Base-by-base conservation (phyloP, 2,888 invertebrate genomes). In the Habrosyne pyritoides region DNA sequence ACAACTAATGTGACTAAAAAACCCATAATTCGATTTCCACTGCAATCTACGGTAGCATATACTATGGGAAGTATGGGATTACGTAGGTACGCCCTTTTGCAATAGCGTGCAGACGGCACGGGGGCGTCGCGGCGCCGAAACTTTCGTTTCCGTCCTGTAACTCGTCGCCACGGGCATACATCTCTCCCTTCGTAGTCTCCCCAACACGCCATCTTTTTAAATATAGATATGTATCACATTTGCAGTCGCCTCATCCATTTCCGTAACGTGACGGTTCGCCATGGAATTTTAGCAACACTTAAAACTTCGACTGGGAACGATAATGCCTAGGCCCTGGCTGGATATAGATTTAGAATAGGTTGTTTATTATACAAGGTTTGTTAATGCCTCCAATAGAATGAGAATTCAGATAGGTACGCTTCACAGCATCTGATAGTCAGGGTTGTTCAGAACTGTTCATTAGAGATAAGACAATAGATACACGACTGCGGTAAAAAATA, bases 81-180 rank as follows among this genome's bases (percentile, higher is more conserved):
- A 4, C 28, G n/a, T 8, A 5, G 10, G 22, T 50, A 14, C 28
- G 14, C 49, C 18, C 49, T 26, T 28, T 50, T 53, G 42, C 21
- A 21, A 50, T 36, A 48, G 49, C 30, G 53, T 54, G 53, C 53
- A 50, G 55, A 61, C 53, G 63, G 56, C 59, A 57, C 55, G 56
- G 59, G 64, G 62, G 60, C 59, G 59, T 61, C 61, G 61, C 60
- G 71, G 69, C 73, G 73, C 74, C 73, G 66, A 79, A 83, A 79
- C 70, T 80, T 79, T 75, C 57, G 69, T 64, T 76, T 74, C 77
- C 75, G 70, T 68, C 65, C 66, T 61, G 64, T 70, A 66, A 65
- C 69, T 68, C 71, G 71, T 66, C 65, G 61, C 69, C 53, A 47
- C 55, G 54, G 59, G 62, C 65, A 42, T 42, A 42, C 42, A 42